Conservation (phyloP, 2,888 invertebrate genomes). For the Portevinia maculata region DNA sequence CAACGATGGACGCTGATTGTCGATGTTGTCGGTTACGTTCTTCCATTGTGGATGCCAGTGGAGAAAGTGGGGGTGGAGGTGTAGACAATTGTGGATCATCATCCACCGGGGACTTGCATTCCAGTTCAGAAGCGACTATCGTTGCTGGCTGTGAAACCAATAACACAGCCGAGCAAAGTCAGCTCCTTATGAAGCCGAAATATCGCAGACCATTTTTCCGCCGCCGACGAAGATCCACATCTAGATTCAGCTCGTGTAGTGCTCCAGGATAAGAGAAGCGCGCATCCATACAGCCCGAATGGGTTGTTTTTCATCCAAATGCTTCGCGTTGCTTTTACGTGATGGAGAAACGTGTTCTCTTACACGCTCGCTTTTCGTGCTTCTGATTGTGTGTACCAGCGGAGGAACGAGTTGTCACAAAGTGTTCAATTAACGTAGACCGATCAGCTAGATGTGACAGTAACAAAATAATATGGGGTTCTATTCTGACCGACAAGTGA, state of each 20-base stretch:
- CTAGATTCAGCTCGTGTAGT: constrained; percentile 75
- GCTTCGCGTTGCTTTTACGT: constrained; percentile 40
- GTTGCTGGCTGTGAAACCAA: constrained; percentile 52
- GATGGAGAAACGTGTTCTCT: not conserved
- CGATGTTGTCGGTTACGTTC: constrained; percentile 45
- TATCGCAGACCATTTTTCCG: constrained; percentile 57
- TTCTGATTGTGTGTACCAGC: constrained; percentile 52
- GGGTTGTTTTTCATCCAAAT: not conserved
- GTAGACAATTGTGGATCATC: constrained; percentile 55
- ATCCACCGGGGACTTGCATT: constrained; percentile 73
- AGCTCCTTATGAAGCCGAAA: constrained; percentile 51
- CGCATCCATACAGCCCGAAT: not conserved
- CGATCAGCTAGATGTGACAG: constrained; percentile 9
- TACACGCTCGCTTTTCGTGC: constrained; percentile 58
- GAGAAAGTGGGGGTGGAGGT: constrained; percentile 49
- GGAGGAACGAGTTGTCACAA: constrained; percentile 35
- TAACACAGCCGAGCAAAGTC: constrained; percentile 50
- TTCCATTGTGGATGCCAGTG: constrained; percentile 49
- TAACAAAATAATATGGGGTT: constrained; percentile 2
- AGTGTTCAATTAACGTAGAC: constrained; percentile 10
- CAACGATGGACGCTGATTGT: constrained; percentile 54
- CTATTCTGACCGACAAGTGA: constrained; percentile 52
- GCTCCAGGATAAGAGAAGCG: constrained; percentile 75
- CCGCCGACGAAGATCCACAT: constrained; percentile 73
- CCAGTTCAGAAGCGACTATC: constrained; percentile 73